Conservation (phyloP, 2,797 vertebrate genomes). For the Crenuchus spilurus region DNA sequence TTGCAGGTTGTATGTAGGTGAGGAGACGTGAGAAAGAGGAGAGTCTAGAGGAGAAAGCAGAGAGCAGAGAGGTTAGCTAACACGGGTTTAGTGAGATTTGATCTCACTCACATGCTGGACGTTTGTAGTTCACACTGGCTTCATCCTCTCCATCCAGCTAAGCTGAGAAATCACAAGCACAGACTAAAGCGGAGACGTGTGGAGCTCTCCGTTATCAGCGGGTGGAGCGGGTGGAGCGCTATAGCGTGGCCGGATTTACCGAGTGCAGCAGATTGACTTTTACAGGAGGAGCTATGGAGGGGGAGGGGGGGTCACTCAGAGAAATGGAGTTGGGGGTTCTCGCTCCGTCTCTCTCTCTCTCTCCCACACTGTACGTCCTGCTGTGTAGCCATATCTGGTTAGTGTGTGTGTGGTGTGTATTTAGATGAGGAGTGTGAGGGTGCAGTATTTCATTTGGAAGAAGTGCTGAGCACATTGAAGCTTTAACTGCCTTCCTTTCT, state of each 20-base stretch:
- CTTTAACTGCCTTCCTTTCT: constrained; percentile 78
- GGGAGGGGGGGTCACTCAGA: too few species aligned
- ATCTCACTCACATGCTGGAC: background rate
- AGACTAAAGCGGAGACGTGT: background rate
- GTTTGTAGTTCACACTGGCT: background rate
- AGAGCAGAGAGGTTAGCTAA: too few species aligned
- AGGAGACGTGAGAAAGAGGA: too few species aligned
- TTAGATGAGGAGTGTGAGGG: constrained; percentile 77
- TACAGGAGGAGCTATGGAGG: constrained; percentile 47
- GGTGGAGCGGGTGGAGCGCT: constrained; percentile 58
- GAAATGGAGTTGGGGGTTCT: too few species aligned
- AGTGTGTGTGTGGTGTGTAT: constrained; percentile 71
- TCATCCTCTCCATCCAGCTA: background rate
- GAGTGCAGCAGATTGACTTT: constrained; percentile 78
- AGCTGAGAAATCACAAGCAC: background rate
- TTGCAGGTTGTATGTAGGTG: background rate
- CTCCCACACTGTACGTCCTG: too few species aligned
- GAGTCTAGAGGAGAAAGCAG: too few species aligned
- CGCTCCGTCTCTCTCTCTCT: background rate
- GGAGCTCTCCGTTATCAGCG: constrained; percentile 71
- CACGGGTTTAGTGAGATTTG: constrained; percentile 18
- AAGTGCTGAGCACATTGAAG: constrained; percentile 78
- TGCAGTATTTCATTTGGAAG: constrained; percentile 78
- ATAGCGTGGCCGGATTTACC: constrained; percentile 75
- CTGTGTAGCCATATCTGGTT: too few species aligned